Conservation (phyloP, 1,140 invertebrate species). For the Schlechtendalia chinensis region DNA sequence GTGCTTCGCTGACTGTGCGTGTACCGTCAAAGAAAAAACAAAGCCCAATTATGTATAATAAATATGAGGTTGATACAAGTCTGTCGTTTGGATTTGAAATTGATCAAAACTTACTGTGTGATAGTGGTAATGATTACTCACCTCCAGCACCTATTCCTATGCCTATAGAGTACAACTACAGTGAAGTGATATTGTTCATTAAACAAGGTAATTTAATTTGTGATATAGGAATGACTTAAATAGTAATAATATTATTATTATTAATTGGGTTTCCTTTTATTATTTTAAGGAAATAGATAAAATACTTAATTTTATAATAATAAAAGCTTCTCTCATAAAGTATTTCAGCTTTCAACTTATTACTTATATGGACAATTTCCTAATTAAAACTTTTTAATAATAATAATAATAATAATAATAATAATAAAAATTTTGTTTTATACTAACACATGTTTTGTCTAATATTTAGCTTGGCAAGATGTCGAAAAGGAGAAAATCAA, state of each 20-base stretch:
- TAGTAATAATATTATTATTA: too few relatives aligned
- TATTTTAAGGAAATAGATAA: too few relatives aligned
- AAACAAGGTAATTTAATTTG: slow-evolving; percentile 33
- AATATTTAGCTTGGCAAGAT: slow-evolving; percentile 45
- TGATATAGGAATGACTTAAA: background rate
- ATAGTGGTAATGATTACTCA: slow-evolving; percentile 30
- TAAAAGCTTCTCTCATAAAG: too few relatives aligned
- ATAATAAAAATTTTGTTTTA: background rate
- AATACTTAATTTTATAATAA: too few relatives aligned
- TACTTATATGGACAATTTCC: too few relatives aligned
- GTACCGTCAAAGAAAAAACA: slow-evolving; percentile 48
- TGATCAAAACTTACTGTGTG: slow-evolving; percentile 46
- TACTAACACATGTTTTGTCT: background rate
- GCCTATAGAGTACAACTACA: slow-evolving; percentile 47
- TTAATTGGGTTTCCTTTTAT: too few relatives aligned
- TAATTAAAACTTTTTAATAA: too few relatives aligned
- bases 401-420: too few relatives aligned
- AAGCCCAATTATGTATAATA: slow-evolving; percentile 47
- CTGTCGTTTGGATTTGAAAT: slow-evolving; percentile 46
- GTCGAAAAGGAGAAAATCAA: slow-evolving; percentile 45
- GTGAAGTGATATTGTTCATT: slow-evolving; percentile 45
- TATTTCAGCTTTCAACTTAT: too few relatives aligned
- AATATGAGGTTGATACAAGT: slow-evolving; percentile 45
- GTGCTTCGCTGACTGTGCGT: slow-evolving; percentile 44
- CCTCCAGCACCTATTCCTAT: slow-evolving; percentile 36